These are phyloP conservation scores for Drosophila birchii DNA, from an alignment of 2,888 invertebrate genomes.

Conservation along the genomic window DNA sequence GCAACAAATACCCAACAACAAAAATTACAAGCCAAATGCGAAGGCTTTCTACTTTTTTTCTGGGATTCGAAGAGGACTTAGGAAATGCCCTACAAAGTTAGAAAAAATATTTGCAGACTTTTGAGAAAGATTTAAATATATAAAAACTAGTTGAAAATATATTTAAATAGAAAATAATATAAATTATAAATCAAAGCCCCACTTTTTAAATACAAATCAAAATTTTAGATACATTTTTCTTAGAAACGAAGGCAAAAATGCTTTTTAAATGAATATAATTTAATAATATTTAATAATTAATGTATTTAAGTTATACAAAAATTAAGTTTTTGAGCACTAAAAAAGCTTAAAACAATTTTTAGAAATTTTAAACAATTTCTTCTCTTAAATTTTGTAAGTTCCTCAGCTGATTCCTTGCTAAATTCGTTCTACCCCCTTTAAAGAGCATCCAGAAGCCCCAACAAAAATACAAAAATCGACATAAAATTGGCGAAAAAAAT, in stretches of 20 bases:
- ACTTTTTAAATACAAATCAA: too few species aligned
- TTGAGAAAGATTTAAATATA: neutral
- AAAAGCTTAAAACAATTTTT: too few species aligned
- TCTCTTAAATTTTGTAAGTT: neutral
- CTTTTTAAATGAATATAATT: neutral
- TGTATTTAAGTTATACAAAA: too few species aligned
- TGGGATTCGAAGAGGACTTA: neutral
- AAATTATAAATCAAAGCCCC: too few species aligned
- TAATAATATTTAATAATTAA: too few species aligned
- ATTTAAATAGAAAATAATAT: neutral
- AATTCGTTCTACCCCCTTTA: neutral
- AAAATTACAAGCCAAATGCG: conserved; percentile 26
- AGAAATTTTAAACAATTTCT: too few species aligned
- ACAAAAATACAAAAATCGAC: conserved; percentile 39
- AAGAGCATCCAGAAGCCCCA: conserved; percentile 24
- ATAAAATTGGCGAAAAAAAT: conserved; percentile 45
- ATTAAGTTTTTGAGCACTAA: too few species aligned
- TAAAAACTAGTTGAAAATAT: too few species aligned
- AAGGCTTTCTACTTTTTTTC: conserved; percentile 13
- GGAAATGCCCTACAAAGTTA: conserved; percentile 10
- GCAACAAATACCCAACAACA: conserved; percentile 57
- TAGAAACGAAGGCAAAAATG: too few species aligned
- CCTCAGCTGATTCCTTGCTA: accelerated
- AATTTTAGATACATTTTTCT: too few species aligned
- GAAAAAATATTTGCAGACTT: neutral